phyloP scores from a whole-genome alignment of 1,140 invertebrate species.

The Medauroidea extradentata region DNA sequence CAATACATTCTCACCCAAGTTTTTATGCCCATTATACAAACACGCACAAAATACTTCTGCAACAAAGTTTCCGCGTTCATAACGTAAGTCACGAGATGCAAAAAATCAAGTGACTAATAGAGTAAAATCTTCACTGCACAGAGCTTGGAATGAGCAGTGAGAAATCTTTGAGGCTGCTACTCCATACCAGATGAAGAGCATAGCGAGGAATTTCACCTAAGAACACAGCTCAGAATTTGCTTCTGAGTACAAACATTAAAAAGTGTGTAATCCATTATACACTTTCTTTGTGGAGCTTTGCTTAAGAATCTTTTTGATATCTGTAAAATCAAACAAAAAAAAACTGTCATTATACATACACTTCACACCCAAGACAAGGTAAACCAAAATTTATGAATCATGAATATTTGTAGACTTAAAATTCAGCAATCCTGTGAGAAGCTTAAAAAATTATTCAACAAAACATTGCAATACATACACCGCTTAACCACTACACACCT shows the following conservation, averaged over 20 bases:
- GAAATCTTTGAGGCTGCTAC: no score
- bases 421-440: neutral
- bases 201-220: no score
- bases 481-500: no score
- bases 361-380: neutral
- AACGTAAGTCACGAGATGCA: no score
- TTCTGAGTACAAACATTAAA: slow-evolving; percentile 22
- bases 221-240: no score
- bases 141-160: neutral
- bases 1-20: no score
- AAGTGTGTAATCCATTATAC: slow-evolving; percentile 66
- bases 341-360: neutral
- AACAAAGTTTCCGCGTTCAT: no score
- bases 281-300: slow-evolving; percentile 64
- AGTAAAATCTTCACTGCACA: neutral
- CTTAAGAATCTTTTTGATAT: slow-evolving; percentile 60
- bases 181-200: no score
- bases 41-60: no score
- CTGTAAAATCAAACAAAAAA: slow-evolving; percentile 51
- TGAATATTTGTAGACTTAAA: neutral
- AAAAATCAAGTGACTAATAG: no score
- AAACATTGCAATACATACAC: no score
- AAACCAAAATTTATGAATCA: neutral
- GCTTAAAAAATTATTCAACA: neutral
- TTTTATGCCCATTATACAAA: no score